A percentile compares a stretch with the other conserved stretches of the same genome.
phyloP scores from a whole-genome alignment of 2,888 invertebrate species.

The Frankliniella fusca region DNA sequence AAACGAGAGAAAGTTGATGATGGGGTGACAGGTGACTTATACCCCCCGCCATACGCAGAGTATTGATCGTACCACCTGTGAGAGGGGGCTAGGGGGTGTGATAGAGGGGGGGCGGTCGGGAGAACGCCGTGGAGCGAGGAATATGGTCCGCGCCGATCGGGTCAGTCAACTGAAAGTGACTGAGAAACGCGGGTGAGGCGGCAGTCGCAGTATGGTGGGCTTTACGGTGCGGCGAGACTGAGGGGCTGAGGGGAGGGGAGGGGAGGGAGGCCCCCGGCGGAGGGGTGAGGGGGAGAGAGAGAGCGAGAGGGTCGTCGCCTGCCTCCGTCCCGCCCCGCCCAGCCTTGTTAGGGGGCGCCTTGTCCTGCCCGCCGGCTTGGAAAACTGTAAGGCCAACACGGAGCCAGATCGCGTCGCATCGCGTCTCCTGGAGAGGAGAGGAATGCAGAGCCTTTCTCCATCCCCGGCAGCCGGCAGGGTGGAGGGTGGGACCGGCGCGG shows the following conservation, averaged over 20 bases:
- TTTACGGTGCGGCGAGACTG: neutral
- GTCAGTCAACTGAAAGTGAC: constrained; percentile 10
- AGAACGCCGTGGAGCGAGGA: neutral
- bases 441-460: neutral
- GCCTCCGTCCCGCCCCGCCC: neutral
- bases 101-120: neutral
- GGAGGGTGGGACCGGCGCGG: neutral
- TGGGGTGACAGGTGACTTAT: neutral
- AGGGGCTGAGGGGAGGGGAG: neutral
- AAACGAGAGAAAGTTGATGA: too few relatives aligned
- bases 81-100: neutral
- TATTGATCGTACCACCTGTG: neutral
- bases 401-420: neutral
- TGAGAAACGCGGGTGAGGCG: neutral
- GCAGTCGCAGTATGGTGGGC: neutral
- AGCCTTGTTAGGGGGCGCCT: neutral
- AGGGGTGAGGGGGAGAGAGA: neutral
- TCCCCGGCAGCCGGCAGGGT: too few relatives aligned
- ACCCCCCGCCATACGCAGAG: neutral
- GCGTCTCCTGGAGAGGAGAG: too few relatives aligned
- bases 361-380: neutral
- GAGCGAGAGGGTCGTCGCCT: neutral
- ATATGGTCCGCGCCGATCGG: constrained; percentile 1
- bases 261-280: neutral
- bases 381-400: neutral